Base-by-base conservation (phyloP, 2,113 vertebrate species). In the Neotoma lepida region DNA sequence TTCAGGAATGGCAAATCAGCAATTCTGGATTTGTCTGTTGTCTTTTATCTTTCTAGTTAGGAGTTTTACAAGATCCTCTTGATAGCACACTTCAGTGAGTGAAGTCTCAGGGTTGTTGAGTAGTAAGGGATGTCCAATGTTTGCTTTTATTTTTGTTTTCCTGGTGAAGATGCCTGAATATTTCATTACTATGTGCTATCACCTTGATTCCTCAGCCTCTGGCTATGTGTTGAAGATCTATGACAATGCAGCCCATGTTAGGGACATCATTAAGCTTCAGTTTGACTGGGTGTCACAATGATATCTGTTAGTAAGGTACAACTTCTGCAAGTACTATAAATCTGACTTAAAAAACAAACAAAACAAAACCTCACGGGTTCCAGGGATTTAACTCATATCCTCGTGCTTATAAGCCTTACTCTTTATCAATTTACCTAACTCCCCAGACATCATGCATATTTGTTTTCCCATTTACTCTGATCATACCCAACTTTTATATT, bases 21-120 rank as follows among this genome's bases (percentile, higher is more conserved):
- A 78, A n/a, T 20, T 51, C 12, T 71, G 51, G 12, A n/a, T 61
- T 80, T 86, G 35, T 39, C 58, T 30, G 30, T 17, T 39, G 26
- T 86, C 13, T 63, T 94, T 58, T 39, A 35, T 41, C 30, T 74
- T 94, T 63, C 49, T 70, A 63, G 41, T 70, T 39, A 74, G 61
- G 68, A 63, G 20, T 76, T 81, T 77, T 77, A 6, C 33, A 66
- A 9, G 30, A 30, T 4, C 39, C 77, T 86, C 1, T 9, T n/a
- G 28, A 3, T 35, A 49, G 33, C 30, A 51, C 20, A 39, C 7
- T 71, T 82, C 61, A 33, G 30, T 12, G 41, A 64, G 4, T 56
- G 49, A 77, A 26, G 14, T 68, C 35, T 46, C 30, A 39, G 30
- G n/a, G 22, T 33, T 15, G 18, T 5, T 58, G 24, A 68, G 17